phyloP scores from a whole-genome alignment of 2,797 vertebrate genomes.

The Protosalanx chinensis region DNA sequence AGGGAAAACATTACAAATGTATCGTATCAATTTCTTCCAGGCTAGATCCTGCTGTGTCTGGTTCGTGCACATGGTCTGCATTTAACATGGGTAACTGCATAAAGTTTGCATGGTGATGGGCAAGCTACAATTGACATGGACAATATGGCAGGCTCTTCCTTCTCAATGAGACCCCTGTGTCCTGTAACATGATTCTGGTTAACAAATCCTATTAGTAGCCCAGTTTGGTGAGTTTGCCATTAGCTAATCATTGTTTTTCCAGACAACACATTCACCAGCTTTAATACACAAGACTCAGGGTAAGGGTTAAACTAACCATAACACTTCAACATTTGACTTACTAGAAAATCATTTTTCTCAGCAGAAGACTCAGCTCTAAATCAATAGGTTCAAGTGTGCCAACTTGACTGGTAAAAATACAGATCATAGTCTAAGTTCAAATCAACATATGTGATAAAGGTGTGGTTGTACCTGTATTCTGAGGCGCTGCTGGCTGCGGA shows the following conservation, averaged over 20 bases:
- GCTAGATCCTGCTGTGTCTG: background rate
- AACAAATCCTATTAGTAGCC: slow-evolving; percentile 53
- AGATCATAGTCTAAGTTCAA: background rate
- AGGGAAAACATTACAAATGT: background rate
- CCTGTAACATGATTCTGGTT: slow-evolving; percentile 23
- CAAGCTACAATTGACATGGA: slow-evolving; percentile 1
- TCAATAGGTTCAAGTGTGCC: too few species aligned
- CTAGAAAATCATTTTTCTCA: too few species aligned
- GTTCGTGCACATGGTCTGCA: background rate
- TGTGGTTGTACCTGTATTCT: slow-evolving; percentile 81
- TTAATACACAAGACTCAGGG: background rate
- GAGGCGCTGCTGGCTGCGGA: slow-evolving; percentile 79
- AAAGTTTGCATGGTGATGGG: slow-evolving; percentile 27
- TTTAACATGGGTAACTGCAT: slow-evolving; percentile 4
- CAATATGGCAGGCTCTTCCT: slow-evolving; percentile 5
- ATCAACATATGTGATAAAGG: background rate
- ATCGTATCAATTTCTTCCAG: slow-evolving; percentile 6
- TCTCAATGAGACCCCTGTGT: slow-evolving; percentile 12
- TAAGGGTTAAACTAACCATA: too few species aligned
- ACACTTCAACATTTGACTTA: background rate
- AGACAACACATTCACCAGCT: background rate
- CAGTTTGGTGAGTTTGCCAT: slow-evolving; percentile 37
- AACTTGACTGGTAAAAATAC: background rate
- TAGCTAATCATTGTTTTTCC: slow-evolving; percentile 33
- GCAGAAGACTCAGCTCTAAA: too few species aligned